Percentiles rank a stretch among this genome's conserved stretches.
Conservation (phyloP, 92 coral and sea anemone genomes). For the Epizoanthus rinbou region DNA sequence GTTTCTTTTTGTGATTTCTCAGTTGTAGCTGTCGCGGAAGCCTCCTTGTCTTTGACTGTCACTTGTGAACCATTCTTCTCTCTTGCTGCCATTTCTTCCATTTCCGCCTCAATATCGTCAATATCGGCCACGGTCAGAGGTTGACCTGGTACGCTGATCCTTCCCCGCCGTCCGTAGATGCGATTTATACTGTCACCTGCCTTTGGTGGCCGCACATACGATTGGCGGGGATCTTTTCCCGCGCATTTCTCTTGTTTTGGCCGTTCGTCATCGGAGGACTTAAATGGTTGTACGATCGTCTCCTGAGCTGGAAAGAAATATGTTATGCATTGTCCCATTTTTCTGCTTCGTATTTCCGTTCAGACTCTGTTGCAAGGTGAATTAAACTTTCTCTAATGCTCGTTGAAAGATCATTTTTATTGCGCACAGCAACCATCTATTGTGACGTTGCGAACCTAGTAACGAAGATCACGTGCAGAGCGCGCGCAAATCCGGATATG, state of each 20-base stretch:
- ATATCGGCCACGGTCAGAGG: not conserved
- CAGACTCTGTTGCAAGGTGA: too few relatives aligned
- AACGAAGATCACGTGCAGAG: too few relatives aligned
- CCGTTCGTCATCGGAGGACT: not conserved
- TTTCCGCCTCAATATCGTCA: constrained; percentile 1
- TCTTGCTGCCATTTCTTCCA: not conserved
- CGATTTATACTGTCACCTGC: not conserved
- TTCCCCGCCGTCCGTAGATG: not conserved
- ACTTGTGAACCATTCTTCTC: not conserved
- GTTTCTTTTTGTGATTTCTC: too few relatives aligned
- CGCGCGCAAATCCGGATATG: too few relatives aligned
- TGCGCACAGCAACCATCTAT: too few relatives aligned
- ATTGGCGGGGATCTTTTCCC: not conserved
- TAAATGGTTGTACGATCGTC: constrained; percentile 4
- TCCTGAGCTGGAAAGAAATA: constrained; percentile 11
- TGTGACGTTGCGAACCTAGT: too few relatives aligned
- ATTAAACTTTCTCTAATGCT: too few relatives aligned
- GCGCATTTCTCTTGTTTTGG: not conserved
- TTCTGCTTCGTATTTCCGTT: not conserved
- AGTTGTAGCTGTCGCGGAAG: not conserved
- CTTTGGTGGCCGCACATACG: not conserved
- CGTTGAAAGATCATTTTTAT: too few relatives aligned
- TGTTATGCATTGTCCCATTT: constrained; percentile 39
- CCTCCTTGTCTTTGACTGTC: not conserved
- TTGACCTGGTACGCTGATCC: not conserved